A percentile compares a stretch with the other conserved stretches of the same genome.
These are phyloP conservation scores for Lanius ludovicianus DNA, from an alignment of 2,113 vertebrate species.

Conservation along the genomic window DNA sequence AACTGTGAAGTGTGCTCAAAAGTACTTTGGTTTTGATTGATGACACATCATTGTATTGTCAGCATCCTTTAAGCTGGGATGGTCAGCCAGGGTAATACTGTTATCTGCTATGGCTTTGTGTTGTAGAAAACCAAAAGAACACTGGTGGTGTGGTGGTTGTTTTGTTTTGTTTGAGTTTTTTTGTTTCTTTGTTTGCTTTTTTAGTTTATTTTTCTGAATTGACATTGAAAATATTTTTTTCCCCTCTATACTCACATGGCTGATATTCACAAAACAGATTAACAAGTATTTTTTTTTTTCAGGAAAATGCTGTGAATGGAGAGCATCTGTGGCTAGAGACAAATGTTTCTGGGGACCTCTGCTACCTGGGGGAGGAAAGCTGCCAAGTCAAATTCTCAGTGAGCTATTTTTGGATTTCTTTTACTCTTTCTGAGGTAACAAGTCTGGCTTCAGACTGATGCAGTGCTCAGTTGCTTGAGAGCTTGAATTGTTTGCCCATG, in stretches of 20 bases:
- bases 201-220: not conserved
- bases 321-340: constrained; percentile 98
- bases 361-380: constrained; percentile 95
- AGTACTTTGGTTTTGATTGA: not conserved
- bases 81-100: not conserved
- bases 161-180: not conserved
- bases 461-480: not conserved
- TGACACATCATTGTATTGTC: not conserved
- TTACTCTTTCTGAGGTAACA: not conserved
- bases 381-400: constrained; percentile 94
- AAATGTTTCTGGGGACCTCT: constrained; percentile 96
- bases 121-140: not conserved
- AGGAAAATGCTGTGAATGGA: constrained; percentile 96
- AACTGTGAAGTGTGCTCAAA: not conserved
- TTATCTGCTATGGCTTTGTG: not conserved
- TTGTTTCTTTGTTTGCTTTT: too few species aligned
- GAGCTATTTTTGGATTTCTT: constrained; percentile 70
- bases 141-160: not conserved
- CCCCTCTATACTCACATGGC: accelerated
- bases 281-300: constrained; percentile 6
- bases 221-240: not conserved
- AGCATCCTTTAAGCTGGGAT: not conserved
- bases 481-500: not conserved
- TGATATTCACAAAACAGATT: not conserved
- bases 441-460: not conserved